Base-by-base conservation (phyloP, 1,140 invertebrate genomes). In the Trichomalopsis sarcophagae region DNA sequence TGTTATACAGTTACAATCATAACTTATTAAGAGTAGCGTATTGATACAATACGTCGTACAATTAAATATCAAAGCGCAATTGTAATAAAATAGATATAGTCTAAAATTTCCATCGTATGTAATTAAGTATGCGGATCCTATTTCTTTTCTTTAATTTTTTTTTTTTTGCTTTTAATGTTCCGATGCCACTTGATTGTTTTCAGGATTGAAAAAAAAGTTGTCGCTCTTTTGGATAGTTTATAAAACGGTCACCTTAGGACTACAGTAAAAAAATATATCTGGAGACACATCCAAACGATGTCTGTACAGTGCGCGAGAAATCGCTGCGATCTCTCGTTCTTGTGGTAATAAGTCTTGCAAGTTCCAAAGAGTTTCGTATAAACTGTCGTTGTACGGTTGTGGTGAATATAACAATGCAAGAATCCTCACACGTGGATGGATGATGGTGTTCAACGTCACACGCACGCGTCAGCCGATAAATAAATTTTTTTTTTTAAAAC, bases 31-130 rank as follows among this genome's bases (percentile, higher is more conserved):
- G 27, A 83, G 66, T 82, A 86, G 84, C 87, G 88, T 82, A 89
- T 89, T 87, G 88, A 89, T 89, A 87, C 89, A 88, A 89, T 89
- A 87, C 89, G 87, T 86, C 86, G 9, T 21, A 84, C 71, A 81
- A 36, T 81, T 23, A 27, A 68, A 50, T 36, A 50, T 84, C 23
- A 71, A 71, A 71, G 30, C 68, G 30, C 68, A 71, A 13, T 30
- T 30, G 68, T 30, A 27, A 30, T 23, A 78, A 69, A 71, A 78
- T 33, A 71, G 27, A 66, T 44, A 40, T 13, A 50, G 21, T 1
- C 40, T 81, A 62, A 33, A 78, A 76, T 76, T 74, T 77, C 5
- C 21, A 21, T 62, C 7, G 3, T n/a, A 7, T 62, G 7, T 17
- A 66, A 83, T 83, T 77, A 76, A 68, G 47, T 75, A 82, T 82